Base-by-base conservation (phyloP, 2,888 invertebrate species). In the Keiferia lycopersicella region DNA sequence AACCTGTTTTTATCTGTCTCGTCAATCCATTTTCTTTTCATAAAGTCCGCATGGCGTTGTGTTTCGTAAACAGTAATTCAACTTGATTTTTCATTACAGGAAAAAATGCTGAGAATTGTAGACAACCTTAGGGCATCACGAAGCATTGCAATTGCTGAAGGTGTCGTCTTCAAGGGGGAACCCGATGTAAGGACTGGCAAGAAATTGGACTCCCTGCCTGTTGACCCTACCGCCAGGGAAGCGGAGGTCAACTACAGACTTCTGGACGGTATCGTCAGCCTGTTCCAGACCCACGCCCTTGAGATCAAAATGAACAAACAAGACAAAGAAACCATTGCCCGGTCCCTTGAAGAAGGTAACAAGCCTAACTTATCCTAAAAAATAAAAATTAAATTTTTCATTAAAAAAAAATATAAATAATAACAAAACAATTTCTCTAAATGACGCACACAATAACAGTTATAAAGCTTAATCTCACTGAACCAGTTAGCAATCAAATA, bases 311-410 rank as follows among this genome's bases (percentile, higher is more conserved):
- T 97, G 74, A 96, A 96, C 73, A 94, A 94, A 67, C 93, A 94
- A 61, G 94, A 95, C 53, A 94, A 95, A 71, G 93, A 94, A 71
- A 95, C 95, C 74, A 93, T 96, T 81, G 94, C 95, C 78, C 93
- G 95, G 71, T 95, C 96, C n/a, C 90, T 96, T 60, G 96, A 96
- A 78, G 96, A 96, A 95, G 96, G 96, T 96, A 93, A 88, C 69
- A 65, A 62, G 26, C 8, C n/a, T n/a, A n/a, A n/a, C n/a, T n/a
- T n/a, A n/a, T n/a, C n/a, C n/a, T n/a, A n/a, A n/a, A n/a, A n/a
- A n/a, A n/a, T n/a, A n/a, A n/a, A n/a, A n/a, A n/a, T n/a, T n/a
- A n/a, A 34, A 4, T 8, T 38, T 20, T 41, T 39, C 14, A 38
- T 22, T 8, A 20, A 51, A 8, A 7, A 1, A 50, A 18, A 8